Base-by-base conservation (phyloP, 2,113 vertebrate genomes). In the Pycnonotus jocosus region DNA sequence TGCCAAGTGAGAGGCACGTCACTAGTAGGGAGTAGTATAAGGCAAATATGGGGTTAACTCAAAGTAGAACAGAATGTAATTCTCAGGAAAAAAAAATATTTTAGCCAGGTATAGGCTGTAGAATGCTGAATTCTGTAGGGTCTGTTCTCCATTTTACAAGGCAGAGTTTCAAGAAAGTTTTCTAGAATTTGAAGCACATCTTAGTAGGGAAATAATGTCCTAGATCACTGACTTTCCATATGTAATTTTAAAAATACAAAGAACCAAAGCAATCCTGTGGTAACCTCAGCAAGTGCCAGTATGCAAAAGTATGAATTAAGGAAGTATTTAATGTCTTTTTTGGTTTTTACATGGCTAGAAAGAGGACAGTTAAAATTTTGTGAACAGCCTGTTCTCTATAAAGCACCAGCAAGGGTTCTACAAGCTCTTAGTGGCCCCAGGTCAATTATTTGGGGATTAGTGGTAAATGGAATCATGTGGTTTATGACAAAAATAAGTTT, bases 361-460 rank as follows among this genome's bases (percentile, higher is more conserved):
- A 86, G 58, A 94, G 69, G 48, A 88, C 68, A 57, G 69, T 81
- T 92, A 86, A 83, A 81, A 76, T 31, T 86, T 54, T 72, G 22
- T 71, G 57, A 76, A 81, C 74, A 93, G 50, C 23, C 42, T 93
- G 92, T 81, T 94, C 86, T 90, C 82, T 92, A 22, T 86, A 90
- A 96, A 95, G 77, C 64, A 90, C 51, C 79, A 93, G 82, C 76
- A 90, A 92, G 90, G 11, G 60, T 83, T 94, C 82, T 96, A 50
- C 60, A 94, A 81, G 72, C 68, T 95, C 82, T 81, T 94, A 60
- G 79, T 94, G 85, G 92, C 72, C 53, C 77, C 1, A 5, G 79
- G 69, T 88, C 86, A 95, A 65, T 96, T 96, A 92, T 94, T 82
- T 95, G 84, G 81, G 86, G 54, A 83, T 95, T 93, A 93, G 80